Base-by-base conservation (phyloP, 2,113 vertebrate genomes). In the Sardina pilchardus region DNA sequence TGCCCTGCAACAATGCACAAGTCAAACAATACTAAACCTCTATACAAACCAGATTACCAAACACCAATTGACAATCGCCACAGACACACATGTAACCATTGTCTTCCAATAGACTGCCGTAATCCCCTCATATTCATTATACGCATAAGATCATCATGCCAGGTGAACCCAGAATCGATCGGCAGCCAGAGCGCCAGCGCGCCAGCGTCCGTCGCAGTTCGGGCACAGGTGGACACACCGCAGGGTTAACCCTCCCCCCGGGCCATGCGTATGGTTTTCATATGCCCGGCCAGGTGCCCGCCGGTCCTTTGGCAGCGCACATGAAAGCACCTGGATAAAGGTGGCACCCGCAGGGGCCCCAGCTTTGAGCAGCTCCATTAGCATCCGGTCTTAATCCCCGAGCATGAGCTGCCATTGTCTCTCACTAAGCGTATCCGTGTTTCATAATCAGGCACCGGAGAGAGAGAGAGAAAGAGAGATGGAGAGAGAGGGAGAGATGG, bases 301-400 rank as follows among this genome's bases (percentile, higher is more conserved):
- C 59, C 6, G 1, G 1, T 67, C 59, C 59, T 10, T 67, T 67
- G 59, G 59, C 59, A 26, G 59, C 26, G 6, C 6, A 67, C 8
- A 67, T 67, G 24, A 67, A 67, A 67, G 59, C 59, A 67, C 59
- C 59, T 30, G 59, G n/a, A 67, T 67, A 9, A 67, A 67, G 59
- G n/a, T 67, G 59, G 1, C 59, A 67, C n/a, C n/a, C 6, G 48
- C 48, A 7, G 59, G 59, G 59, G 1, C 6, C 5, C 0, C 24
- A 1, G 59, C 59, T 67, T 67, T 67, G 59, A 67, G n/a, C 0
- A 26, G 59, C 26, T 67, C 59, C n/a, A 67, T 67, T 67, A 67
- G 59, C 59, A 67, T 67, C 59, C 59, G 8, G 59, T 6, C 59
- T 67, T 67, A 67, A 67, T 67, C 59, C 59, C 24, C 0, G 0